Percentiles rank a stretch among this genome's conserved stretches.
phyloP scores from a whole-genome alignment of 2,113 vertebrate genomes.

The Myxocyprinus asiaticus region DNA sequence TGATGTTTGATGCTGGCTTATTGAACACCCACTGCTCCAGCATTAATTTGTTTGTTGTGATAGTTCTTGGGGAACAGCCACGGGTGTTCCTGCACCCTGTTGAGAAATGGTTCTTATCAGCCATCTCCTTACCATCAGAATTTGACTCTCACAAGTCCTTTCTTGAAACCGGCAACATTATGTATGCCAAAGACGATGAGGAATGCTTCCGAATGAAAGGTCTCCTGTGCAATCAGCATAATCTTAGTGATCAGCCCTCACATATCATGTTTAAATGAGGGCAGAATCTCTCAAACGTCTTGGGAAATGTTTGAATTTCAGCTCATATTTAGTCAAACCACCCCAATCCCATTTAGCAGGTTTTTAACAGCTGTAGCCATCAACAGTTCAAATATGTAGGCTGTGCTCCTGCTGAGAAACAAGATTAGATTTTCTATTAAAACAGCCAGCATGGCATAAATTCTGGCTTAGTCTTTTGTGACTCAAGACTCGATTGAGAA shows the following conservation, averaged over 20 bases:
- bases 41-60: conserved; percentile 51
- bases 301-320: conserved; percentile 14
- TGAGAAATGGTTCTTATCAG: conserved; percentile 52
- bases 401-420: conserved; percentile 29
- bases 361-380: conserved; percentile 30
- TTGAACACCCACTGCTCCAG: conserved; percentile 49
- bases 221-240: conserved; percentile 23
- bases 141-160: conserved; percentile 47
- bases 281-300: conserved; percentile 17
- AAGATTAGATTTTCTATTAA: conserved; percentile 29
- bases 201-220: conserved; percentile 32
- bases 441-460: not conserved
- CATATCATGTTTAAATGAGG: conserved; percentile 6
- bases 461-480: not conserved
- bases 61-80: conserved; percentile 45
- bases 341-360: not conserved
- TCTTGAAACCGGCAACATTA: conserved; percentile 30
- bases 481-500: conserved; percentile 17
- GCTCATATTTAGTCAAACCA: conserved; percentile 39
- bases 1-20: conserved; percentile 49
- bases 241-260: conserved; percentile 31
- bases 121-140: conserved; percentile 34
- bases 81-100: conserved; percentile 42
- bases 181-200: conserved; percentile 31
- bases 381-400: conserved; percentile 30